Evolutionary conservation across 2,888 invertebrate species (phyloP).

Genomic region (Napeogenes sylphis): DNA sequence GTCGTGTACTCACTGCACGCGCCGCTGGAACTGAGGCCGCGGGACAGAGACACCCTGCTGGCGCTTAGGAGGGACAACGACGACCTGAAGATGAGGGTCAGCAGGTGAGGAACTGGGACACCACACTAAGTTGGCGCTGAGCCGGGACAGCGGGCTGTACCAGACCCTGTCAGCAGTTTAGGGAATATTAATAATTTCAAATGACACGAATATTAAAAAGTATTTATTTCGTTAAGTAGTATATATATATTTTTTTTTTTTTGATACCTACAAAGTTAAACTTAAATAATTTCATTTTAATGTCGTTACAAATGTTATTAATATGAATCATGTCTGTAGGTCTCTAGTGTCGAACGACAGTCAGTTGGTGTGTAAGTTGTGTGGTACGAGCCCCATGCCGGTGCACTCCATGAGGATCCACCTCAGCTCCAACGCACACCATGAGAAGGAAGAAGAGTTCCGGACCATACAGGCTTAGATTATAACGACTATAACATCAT

Average conservation of each 20-base stretch:
- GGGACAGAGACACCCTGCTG: constrained; percentile 43
- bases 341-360: constrained; percentile 45
- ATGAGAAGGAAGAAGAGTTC: constrained; percentile 61
- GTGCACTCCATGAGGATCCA: constrained; percentile 72
- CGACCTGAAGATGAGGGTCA: constrained; percentile 47
- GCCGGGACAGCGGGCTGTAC: no score
- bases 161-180: no score
- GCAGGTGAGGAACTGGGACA: constrained; percentile 38
- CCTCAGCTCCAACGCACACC: constrained; percentile 67
- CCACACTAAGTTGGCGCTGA: no score
- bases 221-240: no score
- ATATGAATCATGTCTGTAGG: constrained; percentile 34
- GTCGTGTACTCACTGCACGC: constrained; percentile 62
- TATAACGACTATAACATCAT: not conserved
- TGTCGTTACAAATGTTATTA: no score
- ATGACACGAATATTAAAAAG: no score
- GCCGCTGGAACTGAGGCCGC: constrained; percentile 54
- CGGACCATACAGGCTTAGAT: constrained; percentile 45
- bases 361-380: constrained; percentile 67
- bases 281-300: no score
- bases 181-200: no score
- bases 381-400: constrained; percentile 55
- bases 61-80: constrained; percentile 53
- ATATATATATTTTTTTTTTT: no score
- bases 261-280: no score